phyloP scores from a whole-genome alignment of 2,888 invertebrate species.

The Prosapia bicincta region DNA sequence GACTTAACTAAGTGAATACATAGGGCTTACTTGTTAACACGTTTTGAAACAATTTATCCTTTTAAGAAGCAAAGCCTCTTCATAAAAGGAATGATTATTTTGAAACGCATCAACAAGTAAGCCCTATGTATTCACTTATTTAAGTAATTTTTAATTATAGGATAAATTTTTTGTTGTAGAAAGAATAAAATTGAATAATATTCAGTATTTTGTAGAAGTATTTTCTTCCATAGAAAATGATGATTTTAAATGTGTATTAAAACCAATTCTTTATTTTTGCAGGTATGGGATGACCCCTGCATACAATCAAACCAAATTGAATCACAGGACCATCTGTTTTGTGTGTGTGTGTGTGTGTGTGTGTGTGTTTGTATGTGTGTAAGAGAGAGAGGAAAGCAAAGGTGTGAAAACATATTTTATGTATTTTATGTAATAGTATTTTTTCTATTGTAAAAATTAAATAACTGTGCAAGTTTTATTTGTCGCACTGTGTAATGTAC shows the following conservation, averaged over 20 bases:
- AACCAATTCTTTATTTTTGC: background rate
- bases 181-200: too few species aligned
- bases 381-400: background rate
- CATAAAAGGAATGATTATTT: too few species aligned
- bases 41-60: too few species aligned
- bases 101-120: too few species aligned
- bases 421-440: conserved; percentile 15
- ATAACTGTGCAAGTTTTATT: conserved; percentile 9
- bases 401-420: conserved; percentile 13
- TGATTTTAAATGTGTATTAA: background rate
- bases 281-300: background rate
- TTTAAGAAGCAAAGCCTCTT: too few species aligned
- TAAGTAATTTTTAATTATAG: too few species aligned
- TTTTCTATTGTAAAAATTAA: conserved; percentile 15
- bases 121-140: too few species aligned
- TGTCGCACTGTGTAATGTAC: conserved; percentile 1
- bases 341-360: background rate
- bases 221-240: too few species aligned
- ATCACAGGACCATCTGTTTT: background rate
- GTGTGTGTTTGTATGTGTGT: background rate
- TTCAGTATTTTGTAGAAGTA: too few species aligned
- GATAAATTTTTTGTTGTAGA: too few species aligned
- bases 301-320: conserved; percentile 1
- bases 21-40: too few species aligned
- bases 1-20: too few species aligned